phyloP scores from a whole-genome alignment of 2,888 invertebrate genomes.

The Melolontha melolontha region DNA sequence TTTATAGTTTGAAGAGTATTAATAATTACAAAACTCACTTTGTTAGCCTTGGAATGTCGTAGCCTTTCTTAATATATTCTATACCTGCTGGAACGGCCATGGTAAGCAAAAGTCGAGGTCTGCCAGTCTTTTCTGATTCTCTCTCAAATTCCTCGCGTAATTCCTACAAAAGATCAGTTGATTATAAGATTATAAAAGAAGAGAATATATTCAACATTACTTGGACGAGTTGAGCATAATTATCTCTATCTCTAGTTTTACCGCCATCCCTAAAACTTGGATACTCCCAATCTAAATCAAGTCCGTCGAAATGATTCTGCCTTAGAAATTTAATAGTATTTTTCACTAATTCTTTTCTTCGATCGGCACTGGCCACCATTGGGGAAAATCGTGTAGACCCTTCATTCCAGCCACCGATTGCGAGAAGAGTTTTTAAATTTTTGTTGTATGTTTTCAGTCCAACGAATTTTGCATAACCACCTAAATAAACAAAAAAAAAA shows the following conservation, averaged over 20 bases:
- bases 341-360: conserved; percentile 84
- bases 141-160: conserved; percentile 89
- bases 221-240: conserved; percentile 89
- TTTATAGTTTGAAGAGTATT: no score
- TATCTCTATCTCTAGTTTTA: conserved; percentile 84
- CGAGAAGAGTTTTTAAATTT: conserved; percentile 88
- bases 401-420: conserved; percentile 95
- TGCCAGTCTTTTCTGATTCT: conserved; percentile 86
- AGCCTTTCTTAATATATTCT: conserved; percentile 93
- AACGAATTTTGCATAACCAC: conserved; percentile 94
- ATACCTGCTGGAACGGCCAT: conserved; percentile 96
- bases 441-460: conserved; percentile 94
- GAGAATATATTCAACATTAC: conserved; percentile 60
- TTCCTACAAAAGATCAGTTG: conserved; percentile 71
- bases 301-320: conserved; percentile 92
- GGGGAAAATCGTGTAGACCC: conserved; percentile 89
- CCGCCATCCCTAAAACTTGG: conserved; percentile 86
- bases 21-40: conserved; percentile 74
- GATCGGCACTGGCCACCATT: conserved; percentile 83
- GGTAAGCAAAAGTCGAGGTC: conserved; percentile 82
- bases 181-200: conserved; percentile 6
- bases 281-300: conserved; percentile 94
- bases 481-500: conserved; percentile 63
- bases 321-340: conserved; percentile 88
- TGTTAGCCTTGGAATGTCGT: conserved; percentile 88